Conservation (phyloP, 2,113 vertebrate genomes). For the Sinocyclocheilus grahami region DNA sequence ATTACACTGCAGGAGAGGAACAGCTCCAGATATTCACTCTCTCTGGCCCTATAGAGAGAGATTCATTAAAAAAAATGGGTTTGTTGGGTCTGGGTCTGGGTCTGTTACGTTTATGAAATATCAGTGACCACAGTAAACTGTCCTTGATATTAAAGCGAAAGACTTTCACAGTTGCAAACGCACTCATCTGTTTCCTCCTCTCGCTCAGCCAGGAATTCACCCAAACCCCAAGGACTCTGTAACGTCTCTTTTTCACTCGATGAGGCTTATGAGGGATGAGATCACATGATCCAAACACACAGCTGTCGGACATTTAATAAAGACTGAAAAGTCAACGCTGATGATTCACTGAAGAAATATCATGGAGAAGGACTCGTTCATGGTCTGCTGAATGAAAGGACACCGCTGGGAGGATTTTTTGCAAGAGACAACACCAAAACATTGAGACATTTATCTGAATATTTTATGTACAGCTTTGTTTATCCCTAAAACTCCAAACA, state of each 20-base stretch:
- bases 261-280: conserved; percentile 6
- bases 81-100: background rate
- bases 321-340: conserved; percentile 20
- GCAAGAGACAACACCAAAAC: background rate
- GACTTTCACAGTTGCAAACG: background rate
- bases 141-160: conserved; percentile 11
- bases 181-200: background rate
- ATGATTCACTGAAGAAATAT: conserved; percentile 14
- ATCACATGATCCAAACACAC: conserved; percentile 35
- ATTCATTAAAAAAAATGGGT: background rate
- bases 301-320: conserved; percentile 47
- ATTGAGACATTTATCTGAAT: background rate
- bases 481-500: background rate
- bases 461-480: background rate
- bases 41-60: background rate
- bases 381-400: background rate
- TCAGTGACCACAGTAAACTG: background rate
- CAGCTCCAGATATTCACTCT: conserved; percentile 31
- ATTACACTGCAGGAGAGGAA: conserved; percentile 41
- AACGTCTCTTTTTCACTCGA: background rate
- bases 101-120: conserved; percentile 15
- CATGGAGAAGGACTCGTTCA: background rate
- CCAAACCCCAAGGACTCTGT: conserved; percentile 1
- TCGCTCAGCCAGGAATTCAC: background rate
- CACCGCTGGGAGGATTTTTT: background rate